Evolutionary conservation across 2,888 invertebrate genomes (phyloP).

Genomic region (Crepidodera aurea): DNA sequence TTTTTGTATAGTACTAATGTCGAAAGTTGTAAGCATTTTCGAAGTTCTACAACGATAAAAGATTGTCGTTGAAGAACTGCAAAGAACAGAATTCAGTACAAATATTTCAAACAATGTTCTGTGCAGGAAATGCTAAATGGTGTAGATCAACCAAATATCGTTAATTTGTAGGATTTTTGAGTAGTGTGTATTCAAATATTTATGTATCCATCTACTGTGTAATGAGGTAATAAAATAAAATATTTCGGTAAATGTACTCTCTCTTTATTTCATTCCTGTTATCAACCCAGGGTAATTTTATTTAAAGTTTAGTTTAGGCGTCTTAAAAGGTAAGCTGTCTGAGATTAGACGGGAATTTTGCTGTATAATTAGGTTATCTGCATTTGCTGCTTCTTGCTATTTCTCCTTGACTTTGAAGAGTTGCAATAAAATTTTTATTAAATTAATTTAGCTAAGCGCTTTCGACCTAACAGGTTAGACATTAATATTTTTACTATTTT

Average conservation of each 20-base stretch:
- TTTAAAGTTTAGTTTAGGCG: too few relatives aligned
- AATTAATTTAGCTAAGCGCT: too few relatives aligned
- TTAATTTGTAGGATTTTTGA: slow-evolving; percentile 16
- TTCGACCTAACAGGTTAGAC: too few relatives aligned
- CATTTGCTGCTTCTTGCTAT: too few relatives aligned
- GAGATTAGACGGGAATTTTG: too few relatives aligned
- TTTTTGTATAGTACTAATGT: slow-evolving; percentile 23
- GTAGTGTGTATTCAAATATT: slow-evolving; percentile 11
- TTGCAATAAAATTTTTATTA: too few relatives aligned
- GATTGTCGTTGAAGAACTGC: neutral
- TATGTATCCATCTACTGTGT: slow-evolving; percentile 12
- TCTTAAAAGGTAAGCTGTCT: too few relatives aligned
- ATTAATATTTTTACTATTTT: too few relatives aligned
- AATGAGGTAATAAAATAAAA: slow-evolving; percentile 17
- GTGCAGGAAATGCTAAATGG: neutral
- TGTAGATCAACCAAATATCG: slow-evolving; percentile 24
- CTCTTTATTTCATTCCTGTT: too few relatives aligned
- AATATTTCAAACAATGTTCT: slow-evolving; percentile 7
- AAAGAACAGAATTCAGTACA: slow-evolving; percentile 7
- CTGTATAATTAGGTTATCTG: too few relatives aligned
- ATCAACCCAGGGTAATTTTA: too few relatives aligned
- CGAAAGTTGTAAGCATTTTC: slow-evolving; percentile 7
- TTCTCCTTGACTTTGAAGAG: too few relatives aligned
- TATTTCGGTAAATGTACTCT: slow-evolving; percentile 7
- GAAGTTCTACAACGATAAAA: neutral